Conservation (phyloP, 2,113 vertebrate species). For the Halcyon malimbica region DNA sequence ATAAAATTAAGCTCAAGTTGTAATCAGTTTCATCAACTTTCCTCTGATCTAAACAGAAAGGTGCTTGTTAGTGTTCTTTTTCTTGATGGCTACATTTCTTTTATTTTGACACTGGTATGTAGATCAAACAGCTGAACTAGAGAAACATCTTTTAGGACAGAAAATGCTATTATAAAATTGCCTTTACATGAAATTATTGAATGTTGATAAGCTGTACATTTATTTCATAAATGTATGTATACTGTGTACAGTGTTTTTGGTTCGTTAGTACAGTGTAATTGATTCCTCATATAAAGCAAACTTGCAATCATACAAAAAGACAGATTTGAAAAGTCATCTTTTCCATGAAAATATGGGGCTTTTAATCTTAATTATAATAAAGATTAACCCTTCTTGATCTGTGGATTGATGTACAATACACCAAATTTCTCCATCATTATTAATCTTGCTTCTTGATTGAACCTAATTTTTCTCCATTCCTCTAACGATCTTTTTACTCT, state of each 20-base stretch:
- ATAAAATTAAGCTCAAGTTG: not conserved
- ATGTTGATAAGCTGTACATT: not conserved
- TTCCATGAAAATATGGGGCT: not conserved
- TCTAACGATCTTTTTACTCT: not conserved
- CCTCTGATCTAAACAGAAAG: not conserved
- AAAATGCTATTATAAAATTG: not conserved
- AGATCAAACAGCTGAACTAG: not conserved
- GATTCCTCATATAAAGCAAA: not conserved
- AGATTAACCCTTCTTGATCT: not conserved
- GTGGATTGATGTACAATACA: not conserved
- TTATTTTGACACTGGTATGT: not conserved
- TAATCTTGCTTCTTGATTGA: not conserved
- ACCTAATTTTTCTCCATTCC: not conserved
- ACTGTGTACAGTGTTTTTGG: not conserved
- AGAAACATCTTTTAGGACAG: not conserved
- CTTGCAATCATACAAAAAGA: not conserved
- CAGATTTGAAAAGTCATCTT: not conserved
- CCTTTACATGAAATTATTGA: not conserved
- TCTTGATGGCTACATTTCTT: not conserved
- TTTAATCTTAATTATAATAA: not conserved
- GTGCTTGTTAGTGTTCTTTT: not conserved
- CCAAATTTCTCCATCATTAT: not conserved
- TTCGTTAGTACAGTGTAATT: not conserved
- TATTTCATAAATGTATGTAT: not conserved
- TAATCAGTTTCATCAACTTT: not conserved